Evolutionary conservation across 2,888 invertebrate genomes (phyloP), one percentile per base, ranked within the genome.

Genomic region (Ichneumon xanthorius): DNA sequence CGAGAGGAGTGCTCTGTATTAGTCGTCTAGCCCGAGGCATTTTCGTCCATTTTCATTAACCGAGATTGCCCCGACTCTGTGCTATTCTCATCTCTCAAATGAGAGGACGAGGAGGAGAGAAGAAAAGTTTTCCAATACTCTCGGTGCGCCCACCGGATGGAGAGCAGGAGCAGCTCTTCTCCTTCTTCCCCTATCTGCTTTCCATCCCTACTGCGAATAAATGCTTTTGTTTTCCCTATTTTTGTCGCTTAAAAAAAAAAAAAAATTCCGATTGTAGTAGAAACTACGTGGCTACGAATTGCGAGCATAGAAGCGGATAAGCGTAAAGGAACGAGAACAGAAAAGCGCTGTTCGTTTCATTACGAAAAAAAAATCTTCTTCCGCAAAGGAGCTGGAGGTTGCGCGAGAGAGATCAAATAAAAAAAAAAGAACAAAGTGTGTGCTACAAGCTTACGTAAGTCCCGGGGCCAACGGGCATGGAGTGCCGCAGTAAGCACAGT

Each of bases 31-130:
- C 82, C 68, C 58, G 77, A 22, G 61, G 82, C 82, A 76, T 85
- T 85, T 80, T 80, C 76, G 82, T 77, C 75, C 80, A 82, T 82
- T 85, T 85, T 85, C 79, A 85, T 85, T 82, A 85, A 77, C 85
- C 85, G 82, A 82, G 78, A 85, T 85, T 82, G 65, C 82, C 85
- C 55, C 50, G 68, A 58, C 67, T 68, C 75, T n/a, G 48, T 33
- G 26, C 76, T 48, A 61, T 79, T 82, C 63, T 75, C 37, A 33
- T 40, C 22, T 45, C 81, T 53, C 53, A 53, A 75, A 78, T 50
- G 53, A 70, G 30, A 67, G 30, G 11, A 63, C 55, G 53, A 67
- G 37, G 50, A 63, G 76, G 30, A 61, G 70, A 33, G 70, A 40
- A 68, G 63, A 75, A 76, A 85, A 85, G 77, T 85, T 85, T 85